Percentiles rank a stretch among this genome's conserved stretches.
These are phyloP conservation scores for Asarcornis scutulata DNA, from an alignment of 2,113 vertebrate species.

Conservation along the genomic window DNA sequence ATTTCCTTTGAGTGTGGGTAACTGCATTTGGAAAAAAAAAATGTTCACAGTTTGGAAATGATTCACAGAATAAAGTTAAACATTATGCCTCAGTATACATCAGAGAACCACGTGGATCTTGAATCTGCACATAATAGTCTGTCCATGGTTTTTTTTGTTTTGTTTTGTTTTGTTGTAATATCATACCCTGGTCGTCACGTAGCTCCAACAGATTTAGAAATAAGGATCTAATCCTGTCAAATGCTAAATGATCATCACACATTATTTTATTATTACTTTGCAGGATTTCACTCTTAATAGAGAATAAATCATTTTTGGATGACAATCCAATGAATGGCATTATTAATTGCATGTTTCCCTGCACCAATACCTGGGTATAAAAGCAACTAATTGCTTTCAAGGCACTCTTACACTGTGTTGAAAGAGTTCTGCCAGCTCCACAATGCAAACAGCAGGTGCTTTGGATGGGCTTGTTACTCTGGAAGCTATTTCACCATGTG, in stretches of 20 bases:
- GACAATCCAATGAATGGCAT: neutral
- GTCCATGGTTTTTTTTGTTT: neutral
- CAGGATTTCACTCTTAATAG: neutral
- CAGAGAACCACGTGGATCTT: neutral
- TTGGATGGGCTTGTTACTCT: neutral
- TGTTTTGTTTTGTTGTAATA: neutral
- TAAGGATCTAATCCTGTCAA: neutral
- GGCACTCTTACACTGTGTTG: neutral
- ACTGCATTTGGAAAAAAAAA: neutral
- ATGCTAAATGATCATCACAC: neutral
- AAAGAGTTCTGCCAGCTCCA: neutral
- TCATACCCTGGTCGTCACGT: accelerated
- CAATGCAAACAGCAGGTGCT: neutral
- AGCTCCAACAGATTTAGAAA: neutral
- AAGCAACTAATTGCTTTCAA: neutral
- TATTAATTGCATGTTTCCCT: neutral
- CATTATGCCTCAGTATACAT: too few relatives aligned
- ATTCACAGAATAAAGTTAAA: neutral
- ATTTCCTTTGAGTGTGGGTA: neutral
- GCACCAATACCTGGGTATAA: neutral
- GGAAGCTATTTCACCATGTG: neutral
- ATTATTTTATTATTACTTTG: neutral
- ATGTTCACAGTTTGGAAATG: neutral
- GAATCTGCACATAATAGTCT: neutral
- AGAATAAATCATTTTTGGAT: neutral